Evolutionary conservation across 2,888 invertebrate species (phyloP), one percentile per base, ranked within the genome.

Genomic region (Nematopogon swammerdamellus): DNA sequence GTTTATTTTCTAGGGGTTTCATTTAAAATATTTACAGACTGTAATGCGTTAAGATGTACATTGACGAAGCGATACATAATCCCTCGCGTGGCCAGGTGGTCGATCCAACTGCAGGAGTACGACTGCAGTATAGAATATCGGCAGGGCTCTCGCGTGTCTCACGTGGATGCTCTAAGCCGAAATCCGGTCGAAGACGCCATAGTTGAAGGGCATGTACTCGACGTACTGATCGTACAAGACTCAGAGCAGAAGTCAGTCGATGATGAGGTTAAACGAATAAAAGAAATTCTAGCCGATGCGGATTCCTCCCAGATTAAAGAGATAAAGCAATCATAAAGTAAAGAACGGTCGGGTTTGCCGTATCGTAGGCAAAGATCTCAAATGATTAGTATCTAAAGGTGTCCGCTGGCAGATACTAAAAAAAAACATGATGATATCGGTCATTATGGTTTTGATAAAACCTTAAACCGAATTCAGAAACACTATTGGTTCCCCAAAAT

Each of bases 401-500:
- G 48, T 51, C 14, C 25, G 54, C 49, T 47, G 53, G 47, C 52
- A 56, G 42, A 51, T 60, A 18, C 50, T 58, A 14, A 49, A 49
- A 46, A 29, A 16, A 48, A 52, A 20, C 55, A 60, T 19, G 56
- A 56, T 19, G 54, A 56, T 19, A 50, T 55, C n/a, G 55, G 49
- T 2, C 56, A 56, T 46, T 54, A 54, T 50, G 54, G 50, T 2
- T 18, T 60, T 2, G 62, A 64, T 3, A 66, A 64, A 48, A 67
- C 64, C 1, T n/a, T 65, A 1, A 53, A 59, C 5, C 55, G 56
- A 46, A 50, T 70, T 14, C 47, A 52, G 30, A 50, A 59, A 45
- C 55, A 58, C 17, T 75, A 67, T 54, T 73, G 68, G 67, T 72
- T 72, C 48, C 62, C 63, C 0, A 57, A 60, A 5, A 65, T 71